Evolutionary conservation across 2,797 vertebrate genomes (phyloP), one percentile per base, ranked within the genome.

Genomic region (Myotis pilosus): DNA sequence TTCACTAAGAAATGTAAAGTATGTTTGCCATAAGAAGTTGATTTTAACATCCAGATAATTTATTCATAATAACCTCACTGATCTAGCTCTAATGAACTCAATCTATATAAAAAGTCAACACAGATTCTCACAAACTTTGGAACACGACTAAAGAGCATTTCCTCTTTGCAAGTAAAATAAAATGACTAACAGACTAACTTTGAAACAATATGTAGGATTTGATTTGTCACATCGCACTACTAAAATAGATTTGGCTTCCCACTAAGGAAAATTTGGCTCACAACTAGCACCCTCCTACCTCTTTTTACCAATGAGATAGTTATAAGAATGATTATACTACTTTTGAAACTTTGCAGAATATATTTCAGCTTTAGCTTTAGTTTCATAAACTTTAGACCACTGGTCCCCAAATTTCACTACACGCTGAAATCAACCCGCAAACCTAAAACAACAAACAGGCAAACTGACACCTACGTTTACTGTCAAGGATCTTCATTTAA

Each of bases 141-240:
- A 96, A 82, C 28, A 86, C 44, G 64, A 92, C 85, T 91, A 81
- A 89, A 71, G 68, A 28, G 23, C 15, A 85, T 51, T 92, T 95
- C 81, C 55, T 71, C 44, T 78, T 60, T 82, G 11, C 69, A 94
- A 92, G 38, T 55, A 82, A 92, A 86, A 89, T n/a, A 92, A 76
- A 94, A 94, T 78, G 69, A 89, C 47, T 92, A 91, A 88, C 53
- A 75, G 10, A 92, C 13, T 79, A 82, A 95, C 88, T 71, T 66
- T 41, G 60, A 93, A 96, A 76, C 64, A 83, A 85, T 78, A 92
- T 66, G 44, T 25, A 81, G 33, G 89, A 71, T 72, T 64, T 92
- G 13, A 86, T 30, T 69, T 49, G 25, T 78, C 62, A 75, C 47
- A 75, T 47, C 33, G 28, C 57, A 89, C 38, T 79, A 83, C 49